A percentile compares a stretch with the other conserved stretches of the same genome.
These are phyloP conservation scores for Bombus soroeensis DNA, from an alignment of 1,140 invertebrate genomes.

Conservation along the genomic window DNA sequence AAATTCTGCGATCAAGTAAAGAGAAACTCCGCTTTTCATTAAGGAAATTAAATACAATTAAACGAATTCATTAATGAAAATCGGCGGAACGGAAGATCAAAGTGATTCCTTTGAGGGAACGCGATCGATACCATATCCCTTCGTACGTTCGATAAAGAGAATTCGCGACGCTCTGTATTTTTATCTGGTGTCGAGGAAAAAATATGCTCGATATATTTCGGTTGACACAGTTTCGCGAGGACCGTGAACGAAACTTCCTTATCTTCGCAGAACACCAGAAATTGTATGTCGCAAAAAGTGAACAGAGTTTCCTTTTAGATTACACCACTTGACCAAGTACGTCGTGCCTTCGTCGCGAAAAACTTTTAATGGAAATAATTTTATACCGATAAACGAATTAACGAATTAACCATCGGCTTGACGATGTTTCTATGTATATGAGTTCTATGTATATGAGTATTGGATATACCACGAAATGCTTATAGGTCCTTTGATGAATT, in stretches of 20 bases:
- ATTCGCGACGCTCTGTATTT: background rate
- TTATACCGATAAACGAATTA: too few relatives aligned
- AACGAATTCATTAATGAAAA: slow-evolving; percentile 27
- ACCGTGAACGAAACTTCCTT: background rate
- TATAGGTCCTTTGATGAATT: too few relatives aligned
- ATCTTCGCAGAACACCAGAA: background rate
- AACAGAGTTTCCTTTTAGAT: background rate
- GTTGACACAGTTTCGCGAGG: background rate
- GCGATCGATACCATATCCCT: slow-evolving; percentile 3
- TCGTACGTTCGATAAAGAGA: background rate
- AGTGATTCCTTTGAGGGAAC: background rate
- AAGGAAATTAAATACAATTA: slow-evolving; percentile 17
- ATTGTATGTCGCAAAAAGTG: background rate
- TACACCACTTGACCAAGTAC: background rate
- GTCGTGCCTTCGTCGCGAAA: background rate
- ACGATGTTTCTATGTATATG: too few relatives aligned
- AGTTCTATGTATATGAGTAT: too few relatives aligned
- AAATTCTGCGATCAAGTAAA: slow-evolving; percentile 6
- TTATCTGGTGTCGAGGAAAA: background rate
- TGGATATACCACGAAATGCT: too few relatives aligned
- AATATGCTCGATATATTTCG: background rate
- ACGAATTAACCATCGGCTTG: too few relatives aligned
- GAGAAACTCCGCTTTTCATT: background rate
- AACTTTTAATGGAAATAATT: slow-evolving; percentile 17
- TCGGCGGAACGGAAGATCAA: background rate